Percentiles rank a stretch among this genome's conserved stretches.
Conservation (phyloP, 2,888 invertebrate species). For the Esperia sulphurella region DNA sequence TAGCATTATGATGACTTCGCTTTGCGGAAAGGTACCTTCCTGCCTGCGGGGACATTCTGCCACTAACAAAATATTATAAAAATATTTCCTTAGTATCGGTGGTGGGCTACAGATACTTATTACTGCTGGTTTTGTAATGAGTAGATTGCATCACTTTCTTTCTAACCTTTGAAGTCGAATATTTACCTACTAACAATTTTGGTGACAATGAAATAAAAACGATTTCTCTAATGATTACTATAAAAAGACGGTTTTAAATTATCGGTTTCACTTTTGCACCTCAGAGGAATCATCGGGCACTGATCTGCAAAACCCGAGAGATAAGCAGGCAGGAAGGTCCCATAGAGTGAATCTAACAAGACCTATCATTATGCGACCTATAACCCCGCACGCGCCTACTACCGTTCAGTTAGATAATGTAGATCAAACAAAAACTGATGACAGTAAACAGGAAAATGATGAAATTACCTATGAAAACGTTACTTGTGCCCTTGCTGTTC, state of each 20-base stretch:
- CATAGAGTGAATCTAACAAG: conserved; percentile 64
- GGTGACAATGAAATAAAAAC: conserved; percentile 26
- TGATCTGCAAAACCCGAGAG: conserved; percentile 74
- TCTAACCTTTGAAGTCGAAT: conserved; percentile 47
- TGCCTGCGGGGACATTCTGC: conserved; percentile 75
- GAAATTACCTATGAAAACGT: conserved; percentile 67
- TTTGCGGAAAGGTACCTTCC: conserved; percentile 79
- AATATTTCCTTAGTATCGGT: conserved; percentile 45
- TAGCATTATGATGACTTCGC: conserved; percentile 73
- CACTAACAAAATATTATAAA: conserved; percentile 62
- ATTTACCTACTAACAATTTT: conserved; percentile 45
- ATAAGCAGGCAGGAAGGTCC: conserved; percentile 85
- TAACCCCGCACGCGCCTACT: conserved; percentile 59
- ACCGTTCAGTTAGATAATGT: conserved; percentile 31
- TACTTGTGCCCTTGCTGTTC: conserved; percentile 35
- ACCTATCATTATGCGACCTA: conserved; percentile 62
- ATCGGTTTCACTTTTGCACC: conserved; percentile 76
- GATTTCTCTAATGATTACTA: conserved; percentile 27
- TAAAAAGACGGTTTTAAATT: conserved; percentile 47
- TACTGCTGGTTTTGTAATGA: conserved; percentile 37
- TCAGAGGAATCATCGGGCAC: conserved; percentile 75
- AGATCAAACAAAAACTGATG: conserved; percentile 15
- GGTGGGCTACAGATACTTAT: conserved; percentile 54
- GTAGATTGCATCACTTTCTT: conserved; percentile 51
- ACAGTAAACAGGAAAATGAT: conserved; percentile 13